Conservation (phyloP, 2,888 invertebrate species). For the Temnothorax rugatulus region DNA sequence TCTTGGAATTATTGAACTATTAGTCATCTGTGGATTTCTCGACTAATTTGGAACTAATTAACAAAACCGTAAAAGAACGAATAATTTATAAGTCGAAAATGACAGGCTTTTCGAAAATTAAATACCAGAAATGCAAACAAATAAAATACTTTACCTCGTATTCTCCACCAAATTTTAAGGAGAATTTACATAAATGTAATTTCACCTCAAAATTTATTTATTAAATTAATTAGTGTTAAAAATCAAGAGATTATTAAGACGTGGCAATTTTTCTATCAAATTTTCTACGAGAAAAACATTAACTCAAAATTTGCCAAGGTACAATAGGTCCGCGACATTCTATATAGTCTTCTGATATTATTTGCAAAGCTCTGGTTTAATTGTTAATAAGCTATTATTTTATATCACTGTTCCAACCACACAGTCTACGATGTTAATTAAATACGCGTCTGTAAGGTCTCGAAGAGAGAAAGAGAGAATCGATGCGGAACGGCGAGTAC, state of each 20-base stretch:
- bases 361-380: not conserved
- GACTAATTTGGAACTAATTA: not conserved
- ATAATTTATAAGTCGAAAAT: not conserved
- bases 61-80: not conserved
- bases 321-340: not conserved
- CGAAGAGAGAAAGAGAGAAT: not conserved
- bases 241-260: not conserved
- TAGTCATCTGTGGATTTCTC: not conserved
- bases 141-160: not conserved
- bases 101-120: not conserved
- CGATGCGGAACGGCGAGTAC: not conserved
- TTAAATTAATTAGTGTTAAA: not conserved
- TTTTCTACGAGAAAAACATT: not conserved
- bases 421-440: not conserved
- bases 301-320: not conserved
- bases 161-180: not conserved
- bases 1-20: conserved; percentile 4
- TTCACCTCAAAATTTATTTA: not conserved
- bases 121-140: not conserved
- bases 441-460: not conserved
- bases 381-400: conserved; percentile 2
- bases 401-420: not conserved
- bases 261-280: not conserved
- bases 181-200: not conserved
- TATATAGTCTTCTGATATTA: not conserved